Base-by-base conservation (phyloP, 2,888 invertebrate genomes). In the Gnatocerus cornutus region DNA sequence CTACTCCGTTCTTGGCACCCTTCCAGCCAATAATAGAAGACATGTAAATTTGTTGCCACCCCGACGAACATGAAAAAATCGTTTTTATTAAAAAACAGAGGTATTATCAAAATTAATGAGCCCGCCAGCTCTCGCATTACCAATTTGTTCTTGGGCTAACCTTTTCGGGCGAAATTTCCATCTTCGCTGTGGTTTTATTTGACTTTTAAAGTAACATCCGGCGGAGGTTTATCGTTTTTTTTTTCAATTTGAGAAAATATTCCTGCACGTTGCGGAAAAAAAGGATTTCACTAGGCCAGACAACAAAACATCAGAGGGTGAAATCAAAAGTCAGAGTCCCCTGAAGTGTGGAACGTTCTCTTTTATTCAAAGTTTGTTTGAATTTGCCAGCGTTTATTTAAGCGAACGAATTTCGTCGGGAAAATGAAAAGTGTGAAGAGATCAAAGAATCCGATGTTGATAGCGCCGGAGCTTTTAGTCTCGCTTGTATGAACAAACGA, bases 391-490 rank as follows among this genome's bases (percentile, higher is more conserved):
- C 33, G 7, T 33, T 33, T 33, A 33, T 33, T 33, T 33, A 33
- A 33, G 33, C 33, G 33, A 33, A 12, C 41, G 41, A 41, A 37
- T 37, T 21, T 21, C 21, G 37, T 37, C 6, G 37, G 37, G 37
- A 37, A 21, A 41, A 41, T 41, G 41, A 55, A 55, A 53, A 55
- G 55, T 55, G 56, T 29, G 43, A 43, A 43, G 37, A 56, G 56
- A 56, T 56, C 56, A 56, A 56, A 56, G 56, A 39, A 39, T 37
- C 13, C 39, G 14, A 12, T 21, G 12, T 43, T 37, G 21, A 43
- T 56, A 12, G 12, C 29, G n/a, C 41, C 29, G 16, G 46, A 46
- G 46, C 46, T 46, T 46, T 46, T 46, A 13, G 43, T 6, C 13
- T 7, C 12, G 43, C 43, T 43, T 43, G 10, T 13, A 43, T 43